These are phyloP conservation scores for Craniophora ligustri DNA, from an alignment of 2,888 invertebrate genomes.

Conservation along the genomic window DNA sequence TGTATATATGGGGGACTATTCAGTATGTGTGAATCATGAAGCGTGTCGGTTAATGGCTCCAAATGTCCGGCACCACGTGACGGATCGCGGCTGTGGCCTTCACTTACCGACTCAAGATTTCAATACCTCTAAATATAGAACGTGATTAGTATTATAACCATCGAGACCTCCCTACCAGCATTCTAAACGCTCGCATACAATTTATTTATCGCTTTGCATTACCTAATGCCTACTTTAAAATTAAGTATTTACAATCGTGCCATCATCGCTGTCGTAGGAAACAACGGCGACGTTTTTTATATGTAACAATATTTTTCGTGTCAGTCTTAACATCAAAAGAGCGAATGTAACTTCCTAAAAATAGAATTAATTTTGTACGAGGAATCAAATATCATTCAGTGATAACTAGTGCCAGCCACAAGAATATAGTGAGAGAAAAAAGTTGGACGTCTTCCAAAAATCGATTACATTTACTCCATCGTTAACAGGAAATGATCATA, in stretches of 20 bases:
- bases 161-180: constrained; percentile 13
- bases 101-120: constrained; percentile 57
- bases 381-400: constrained; percentile 81
- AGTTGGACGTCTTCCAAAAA: constrained; percentile 81
- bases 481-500: constrained; percentile 78
- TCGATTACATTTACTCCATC: constrained; percentile 83
- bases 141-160: constrained; percentile 41
- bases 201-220: constrained; percentile 20
- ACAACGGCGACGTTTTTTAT: constrained; percentile 34
- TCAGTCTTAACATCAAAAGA: constrained; percentile 55
- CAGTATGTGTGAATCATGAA: constrained; percentile 64
- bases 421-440: constrained; percentile 70
- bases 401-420: constrained; percentile 79
- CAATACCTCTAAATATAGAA: constrained; percentile 51
- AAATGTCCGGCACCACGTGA: constrained; percentile 68
- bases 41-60: constrained; percentile 78
- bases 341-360: constrained; percentile 74
- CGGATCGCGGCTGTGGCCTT: constrained; percentile 67
- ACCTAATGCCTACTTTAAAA: constrained; percentile 14
- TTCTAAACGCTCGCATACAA: constrained; percentile 15
- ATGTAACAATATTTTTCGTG: constrained; percentile 50
- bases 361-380: constrained; percentile 80
- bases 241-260: constrained; percentile 22
- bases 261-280: constrained; percentile 26
- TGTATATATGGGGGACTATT: constrained; percentile 41